Base-by-base conservation (phyloP, 2,888 invertebrate genomes). In the Blastobasis adustella region DNA sequence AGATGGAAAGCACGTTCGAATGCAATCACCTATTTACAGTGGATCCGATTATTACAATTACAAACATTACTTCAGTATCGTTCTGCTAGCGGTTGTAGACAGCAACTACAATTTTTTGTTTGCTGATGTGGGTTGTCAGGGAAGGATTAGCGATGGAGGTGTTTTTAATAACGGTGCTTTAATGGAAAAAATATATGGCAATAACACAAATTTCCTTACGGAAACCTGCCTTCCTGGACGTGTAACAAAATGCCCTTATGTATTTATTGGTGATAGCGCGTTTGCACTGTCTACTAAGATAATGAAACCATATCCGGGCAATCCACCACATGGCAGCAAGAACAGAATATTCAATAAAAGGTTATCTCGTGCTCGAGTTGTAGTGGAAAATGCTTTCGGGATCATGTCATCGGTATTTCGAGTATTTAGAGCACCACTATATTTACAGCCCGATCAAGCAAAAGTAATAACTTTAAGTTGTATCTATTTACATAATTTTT, bases 381-480 rank as follows among this genome's bases (percentile, higher is more conserved):
- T 60, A 7, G 61, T 65, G 9, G 62, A 65, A 58, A 62, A 62
- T 44, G 52, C 52, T 9, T 58, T 61, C 47, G 59, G 59, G 7
- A 58, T 62, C 37, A 6, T 61, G 38, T 37, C 54, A 5, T 10
- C 56, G 50, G 53, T 50, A 49, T 60, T 60, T 51, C 23, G 56
- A 51, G 52, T 56, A 4, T 59, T 57, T 23, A 53, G 51, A 49
- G 50, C 50, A 50, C 57, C 58, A 41, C 57, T 60, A 40, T 40
- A 43, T 40, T 43, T 60, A 40, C 7, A 52, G 2, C 59, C 58
- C n/a, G 52, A 54, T 47, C 45, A 37, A 7, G 56, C 51, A 4
- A 49, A 52, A 23, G 45, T 49, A 40, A 41, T 56, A 46, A 50
- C 52, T 10, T 50, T 56, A 54, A 8, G 51, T 37, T 55, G 55